Percentiles rank a stretch among this genome's conserved stretches.
Evolutionary conservation across 2,113 vertebrate species (phyloP).

Genomic region (Diglossa brunneiventris): DNA sequence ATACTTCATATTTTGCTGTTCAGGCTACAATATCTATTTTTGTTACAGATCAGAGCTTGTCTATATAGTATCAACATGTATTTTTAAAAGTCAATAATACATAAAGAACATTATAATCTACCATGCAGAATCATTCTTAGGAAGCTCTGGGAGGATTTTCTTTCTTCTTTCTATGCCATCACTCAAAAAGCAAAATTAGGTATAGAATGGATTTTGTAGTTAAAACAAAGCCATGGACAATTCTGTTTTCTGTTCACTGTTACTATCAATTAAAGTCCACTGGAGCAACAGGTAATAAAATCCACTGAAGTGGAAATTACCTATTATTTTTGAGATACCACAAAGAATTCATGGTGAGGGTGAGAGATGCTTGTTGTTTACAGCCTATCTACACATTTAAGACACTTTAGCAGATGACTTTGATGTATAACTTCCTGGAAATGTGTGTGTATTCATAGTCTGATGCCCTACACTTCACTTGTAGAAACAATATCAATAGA

Average conservation of each 20-base stretch:
- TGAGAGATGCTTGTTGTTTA: neutral
- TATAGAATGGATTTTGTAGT: neutral
- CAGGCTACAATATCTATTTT: slow-evolving; percentile 4
- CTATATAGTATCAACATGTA: slow-evolving; percentile 26
- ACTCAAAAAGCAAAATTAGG: slow-evolving; percentile 18
- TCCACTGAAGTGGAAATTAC: neutral
- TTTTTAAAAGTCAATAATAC: slow-evolving; percentile 59
- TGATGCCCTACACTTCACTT: neutral
- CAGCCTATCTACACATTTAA: neutral
- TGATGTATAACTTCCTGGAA: neutral
- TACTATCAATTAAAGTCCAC: slow-evolving; percentile 10
- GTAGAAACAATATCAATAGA: neutral
- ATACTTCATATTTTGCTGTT: slow-evolving; percentile 44
- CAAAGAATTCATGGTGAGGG: neutral
- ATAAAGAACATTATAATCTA: neutral
- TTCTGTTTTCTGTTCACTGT: neutral
- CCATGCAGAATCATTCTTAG: neutral
- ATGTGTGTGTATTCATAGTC: neutral
- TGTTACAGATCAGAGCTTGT: slow-evolving; percentile 25
- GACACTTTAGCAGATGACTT: neutral
- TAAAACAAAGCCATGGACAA: slow-evolving; percentile 2
- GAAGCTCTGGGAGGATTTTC: neutral
- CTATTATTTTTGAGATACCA: neutral
- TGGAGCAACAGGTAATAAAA: slow-evolving; percentile 24
- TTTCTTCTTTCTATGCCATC: neutral